Base-by-base conservation (phyloP, 2,888 invertebrate species). In the Melanargia galathea region DNA sequence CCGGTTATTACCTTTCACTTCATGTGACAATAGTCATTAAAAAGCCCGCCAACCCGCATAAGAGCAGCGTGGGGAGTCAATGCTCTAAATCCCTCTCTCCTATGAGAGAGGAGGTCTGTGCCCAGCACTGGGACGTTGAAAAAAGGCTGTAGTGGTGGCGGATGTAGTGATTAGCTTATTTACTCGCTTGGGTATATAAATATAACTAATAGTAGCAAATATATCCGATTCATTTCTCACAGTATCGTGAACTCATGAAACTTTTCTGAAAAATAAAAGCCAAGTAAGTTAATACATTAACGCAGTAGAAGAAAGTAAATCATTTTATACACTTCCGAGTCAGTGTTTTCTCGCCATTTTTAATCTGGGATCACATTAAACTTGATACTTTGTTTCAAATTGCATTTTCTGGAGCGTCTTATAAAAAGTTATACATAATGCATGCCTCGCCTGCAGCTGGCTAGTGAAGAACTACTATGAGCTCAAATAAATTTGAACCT, bases 311-410 rank as follows among this genome's bases (percentile, higher is more conserved):
- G 26, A 51, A 55, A 67, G 63, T 66, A 70, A 67, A 73, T 71
- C 66, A 69, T 71, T 73, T 65, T 63, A 70, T 70, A 66, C 67
- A 68, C 66, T 71, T 68, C 65, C 70, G 48, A 65, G 51, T 71
- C 71, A 70, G 69, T 78, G 75, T 81, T 79, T 79, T 81, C 79
- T 76, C 75, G 75, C 76, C 72, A 76, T 78, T 80, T 84, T 84
- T 89, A 89, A 87, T 89, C 87, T 88, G 69, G 78, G 79, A 85
- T 85, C 84, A 79, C 88, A 90, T 89, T 89, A 89, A 87, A 90
- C 86, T 89, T 89, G 84, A 88, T 87, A 87, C 89, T 89, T 88
- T 88, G 88, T 90, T 86, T 89, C 81, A 87, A 88, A 90, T 90
- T 90, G 88, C 89, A 84, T 90, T 87, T 82, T 84, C 85, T 82